Evolutionary conservation across 1,140 invertebrate species (phyloP).

Genomic region (Leptinotarsa lineolata): DNA sequence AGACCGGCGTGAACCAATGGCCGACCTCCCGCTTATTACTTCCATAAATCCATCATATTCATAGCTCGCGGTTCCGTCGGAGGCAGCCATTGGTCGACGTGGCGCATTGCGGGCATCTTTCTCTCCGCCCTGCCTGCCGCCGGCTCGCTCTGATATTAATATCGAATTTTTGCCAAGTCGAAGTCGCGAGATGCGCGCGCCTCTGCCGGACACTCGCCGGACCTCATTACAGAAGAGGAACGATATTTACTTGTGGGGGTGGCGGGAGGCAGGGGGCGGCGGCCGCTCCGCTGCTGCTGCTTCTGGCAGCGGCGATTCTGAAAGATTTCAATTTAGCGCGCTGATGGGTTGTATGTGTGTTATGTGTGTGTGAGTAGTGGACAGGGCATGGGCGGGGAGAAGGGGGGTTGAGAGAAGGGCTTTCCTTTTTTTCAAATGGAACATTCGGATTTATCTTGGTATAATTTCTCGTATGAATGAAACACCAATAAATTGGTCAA

Average conservation of each 20-base stretch:
- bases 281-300: conserved; percentile 26
- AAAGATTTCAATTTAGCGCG: conserved; percentile 54
- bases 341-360: conserved; percentile 44
- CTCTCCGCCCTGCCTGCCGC: conserved; percentile 31
- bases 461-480: too few species aligned
- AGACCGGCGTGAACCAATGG: conserved; percentile 53
- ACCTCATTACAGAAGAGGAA: conserved; percentile 37
- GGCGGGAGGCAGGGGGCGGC: conserved; percentile 32
- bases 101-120: conserved; percentile 50
- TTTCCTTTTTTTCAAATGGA: too few species aligned
- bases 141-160: conserved; percentile 39
- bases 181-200: conserved; percentile 33
- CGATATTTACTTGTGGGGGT: conserved; percentile 38
- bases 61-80: conserved; percentile 47
- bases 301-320: conserved; percentile 42
- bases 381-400: conserved; percentile 7
- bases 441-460: too few species aligned
- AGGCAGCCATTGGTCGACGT: conserved; percentile 43
- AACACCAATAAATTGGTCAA: too few species aligned
- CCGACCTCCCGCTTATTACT: conserved; percentile 62
- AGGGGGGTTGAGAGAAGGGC: background rate
- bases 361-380: conserved; percentile 20
- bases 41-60: conserved; percentile 60
- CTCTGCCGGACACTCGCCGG: conserved; percentile 33
- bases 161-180: conserved; percentile 42